Evolutionary conservation across 2,888 invertebrate genomes (phyloP).

Genomic region (Sussaba pulchella): DNA sequence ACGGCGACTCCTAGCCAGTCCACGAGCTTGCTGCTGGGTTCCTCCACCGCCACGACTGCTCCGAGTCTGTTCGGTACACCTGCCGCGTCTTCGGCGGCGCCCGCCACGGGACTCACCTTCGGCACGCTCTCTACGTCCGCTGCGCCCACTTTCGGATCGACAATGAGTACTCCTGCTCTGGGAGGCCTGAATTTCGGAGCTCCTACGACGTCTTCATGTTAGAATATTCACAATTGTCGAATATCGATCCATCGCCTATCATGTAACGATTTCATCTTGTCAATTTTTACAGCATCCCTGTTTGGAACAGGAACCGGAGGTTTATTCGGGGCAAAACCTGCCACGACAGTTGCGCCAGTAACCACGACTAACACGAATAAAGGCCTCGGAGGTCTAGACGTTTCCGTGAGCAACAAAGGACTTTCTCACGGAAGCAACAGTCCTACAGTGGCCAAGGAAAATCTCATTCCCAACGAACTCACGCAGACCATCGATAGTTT

Average conservation of each 20-base stretch:
- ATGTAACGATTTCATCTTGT: neutral
- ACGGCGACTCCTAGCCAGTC: conserved; percentile 68
- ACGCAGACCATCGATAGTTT: conserved; percentile 91
- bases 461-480: conserved; percentile 91
- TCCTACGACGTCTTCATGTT: conserved; percentile 72
- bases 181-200: conserved; percentile 75
- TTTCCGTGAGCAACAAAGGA: conserved; percentile 84
- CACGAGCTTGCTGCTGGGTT: conserved; percentile 75
- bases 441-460: conserved; percentile 87
- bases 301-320: conserved; percentile 76
- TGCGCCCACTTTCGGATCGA: conserved; percentile 80
- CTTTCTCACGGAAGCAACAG: conserved; percentile 84
- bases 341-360: conserved; percentile 66
- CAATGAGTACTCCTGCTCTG: conserved; percentile 74
- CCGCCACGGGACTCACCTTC: conserved; percentile 72
- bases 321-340: conserved; percentile 77
- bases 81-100: conserved; percentile 75
- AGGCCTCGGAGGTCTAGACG: conserved; percentile 90
- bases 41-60: conserved; percentile 63
- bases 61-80: conserved; percentile 63
- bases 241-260: conserved; percentile 19
- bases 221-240: conserved; percentile 24
- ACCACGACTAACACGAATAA: conserved; percentile 84
- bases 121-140: conserved; percentile 76
- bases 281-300: conserved; percentile 72